Percentiles rank a stretch among this genome's conserved stretches.
phyloP scores from a whole-genome alignment of 2,888 invertebrate species.

The Pardosa pseudoannulata region DNA sequence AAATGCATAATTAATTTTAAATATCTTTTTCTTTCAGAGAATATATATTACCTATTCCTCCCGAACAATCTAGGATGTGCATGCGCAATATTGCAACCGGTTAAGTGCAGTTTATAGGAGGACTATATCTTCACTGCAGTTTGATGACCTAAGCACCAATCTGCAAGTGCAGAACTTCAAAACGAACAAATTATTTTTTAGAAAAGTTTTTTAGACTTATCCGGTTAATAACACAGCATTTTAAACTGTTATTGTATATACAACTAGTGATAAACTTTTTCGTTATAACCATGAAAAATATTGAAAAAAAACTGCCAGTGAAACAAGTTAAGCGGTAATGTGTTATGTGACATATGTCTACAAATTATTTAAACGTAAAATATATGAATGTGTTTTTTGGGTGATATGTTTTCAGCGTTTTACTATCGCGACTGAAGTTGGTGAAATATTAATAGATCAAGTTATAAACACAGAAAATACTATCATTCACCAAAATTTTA shows the following conservation, averaged over 20 bases:
- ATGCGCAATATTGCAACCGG: neutral
- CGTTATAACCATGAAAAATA: neutral
- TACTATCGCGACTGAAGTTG: no score
- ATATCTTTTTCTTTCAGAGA: neutral
- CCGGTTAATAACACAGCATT: neutral
- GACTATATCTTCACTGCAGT: neutral
- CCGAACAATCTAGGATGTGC: neutral
- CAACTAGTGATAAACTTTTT: neutral
- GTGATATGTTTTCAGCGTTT: no score
- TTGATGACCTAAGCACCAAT: neutral
- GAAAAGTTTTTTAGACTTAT: neutral
- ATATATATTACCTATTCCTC: neutral
- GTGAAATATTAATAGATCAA: no score
- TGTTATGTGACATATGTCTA: neutral
- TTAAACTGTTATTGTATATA: constrained; percentile 13
- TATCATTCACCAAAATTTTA: no score
- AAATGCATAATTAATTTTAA: neutral
- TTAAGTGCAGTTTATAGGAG: neutral
- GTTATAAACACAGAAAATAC: no score
- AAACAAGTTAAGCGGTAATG: neutral
- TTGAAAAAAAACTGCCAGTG: neutral
- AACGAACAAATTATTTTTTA: neutral
- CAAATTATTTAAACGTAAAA: neutral
- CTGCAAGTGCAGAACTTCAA: neutral
- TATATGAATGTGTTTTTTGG: neutral